phyloP scores from a whole-genome alignment of 2,113 vertebrate genomes.

The Scartelaos histophorus region DNA sequence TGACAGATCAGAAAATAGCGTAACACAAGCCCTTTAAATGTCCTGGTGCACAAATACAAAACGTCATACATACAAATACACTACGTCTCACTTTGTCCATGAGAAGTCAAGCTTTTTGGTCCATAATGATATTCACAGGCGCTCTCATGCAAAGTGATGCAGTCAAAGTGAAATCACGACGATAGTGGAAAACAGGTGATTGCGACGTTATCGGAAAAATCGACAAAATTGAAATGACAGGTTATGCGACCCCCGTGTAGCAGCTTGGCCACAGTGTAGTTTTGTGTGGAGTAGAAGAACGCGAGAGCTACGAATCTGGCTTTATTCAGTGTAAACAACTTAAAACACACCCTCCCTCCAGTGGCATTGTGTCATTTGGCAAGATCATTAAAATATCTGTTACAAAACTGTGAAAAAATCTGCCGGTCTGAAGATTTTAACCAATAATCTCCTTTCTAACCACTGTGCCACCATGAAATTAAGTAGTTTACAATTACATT shows the following conservation, averaged over 20 bases:
- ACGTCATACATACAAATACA: constrained; percentile 31
- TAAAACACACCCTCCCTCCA: neutral
- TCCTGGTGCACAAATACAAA: constrained; percentile 10
- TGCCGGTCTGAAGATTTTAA: neutral
- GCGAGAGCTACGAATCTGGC: neutral
- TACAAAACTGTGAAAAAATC: neutral
- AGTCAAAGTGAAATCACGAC: constrained; percentile 32
- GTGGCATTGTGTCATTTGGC: no score
- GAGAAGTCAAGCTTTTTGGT: constrained; percentile 23
- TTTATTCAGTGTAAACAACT: neutral
- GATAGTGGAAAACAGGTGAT: neutral
- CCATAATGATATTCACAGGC: constrained; percentile 42
- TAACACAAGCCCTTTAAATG: neutral
- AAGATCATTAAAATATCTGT: neutral
- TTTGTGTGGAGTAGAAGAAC: neutral
- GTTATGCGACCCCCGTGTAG: neutral
- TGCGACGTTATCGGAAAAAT: neutral
- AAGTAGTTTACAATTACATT: no score
- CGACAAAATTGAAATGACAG: neutral
- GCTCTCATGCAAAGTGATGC: constrained; percentile 59
- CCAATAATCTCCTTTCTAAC: neutral
- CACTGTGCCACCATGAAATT: neutral
- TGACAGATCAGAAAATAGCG: no score
- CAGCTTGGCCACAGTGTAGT: neutral
- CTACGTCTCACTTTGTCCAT: constrained; percentile 15